These are phyloP conservation scores for Phasianus colchicus DNA, from an alignment of 2,113 vertebrate species.

Conservation along the genomic window DNA sequence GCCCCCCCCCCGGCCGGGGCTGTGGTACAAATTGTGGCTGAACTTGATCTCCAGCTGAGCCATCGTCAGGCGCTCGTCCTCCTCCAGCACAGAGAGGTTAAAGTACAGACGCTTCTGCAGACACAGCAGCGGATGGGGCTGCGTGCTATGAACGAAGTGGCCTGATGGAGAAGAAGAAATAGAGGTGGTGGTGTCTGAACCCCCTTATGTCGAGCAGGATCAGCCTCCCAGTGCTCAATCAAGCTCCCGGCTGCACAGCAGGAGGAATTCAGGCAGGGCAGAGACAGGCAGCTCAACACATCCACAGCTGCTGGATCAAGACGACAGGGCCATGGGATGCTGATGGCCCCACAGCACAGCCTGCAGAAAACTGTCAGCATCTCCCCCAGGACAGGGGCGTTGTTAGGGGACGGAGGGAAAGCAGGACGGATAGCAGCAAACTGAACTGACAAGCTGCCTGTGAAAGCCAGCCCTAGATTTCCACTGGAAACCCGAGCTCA, in stretches of 20 bases:
- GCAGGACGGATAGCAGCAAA: not conserved
- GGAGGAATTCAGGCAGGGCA: not conserved
- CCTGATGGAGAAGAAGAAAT: slow-evolving; percentile 52
- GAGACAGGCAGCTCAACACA: fast-evolving
- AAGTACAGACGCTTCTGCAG: slow-evolving; percentile 87
- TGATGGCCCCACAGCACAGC: fast-evolving
- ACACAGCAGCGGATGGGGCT: slow-evolving; percentile 68
- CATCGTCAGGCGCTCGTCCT: slow-evolving; percentile 82
- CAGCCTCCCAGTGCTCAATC: not conserved
- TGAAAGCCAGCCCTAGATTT: not conserved
- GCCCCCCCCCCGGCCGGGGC: not conserved
- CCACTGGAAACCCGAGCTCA: not conserved
- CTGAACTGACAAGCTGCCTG: not conserved
- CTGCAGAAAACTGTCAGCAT: not conserved
- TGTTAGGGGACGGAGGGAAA: not conserved
- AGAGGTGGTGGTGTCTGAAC: not conserved
- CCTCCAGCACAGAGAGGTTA: slow-evolving; percentile 87
- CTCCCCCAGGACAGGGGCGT: fast-evolving
- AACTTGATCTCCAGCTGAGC: slow-evolving; percentile 87
- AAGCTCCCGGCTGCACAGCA: not conserved
- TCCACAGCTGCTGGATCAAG: fast-evolving
- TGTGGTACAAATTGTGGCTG: slow-evolving; percentile 63
- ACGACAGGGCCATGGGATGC: fast-evolving
- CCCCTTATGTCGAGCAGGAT: not conserved
- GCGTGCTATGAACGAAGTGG: not conserved